Base-by-base conservation (phyloP, 2,113 vertebrate species). In the Nettapus auritus region DNA sequence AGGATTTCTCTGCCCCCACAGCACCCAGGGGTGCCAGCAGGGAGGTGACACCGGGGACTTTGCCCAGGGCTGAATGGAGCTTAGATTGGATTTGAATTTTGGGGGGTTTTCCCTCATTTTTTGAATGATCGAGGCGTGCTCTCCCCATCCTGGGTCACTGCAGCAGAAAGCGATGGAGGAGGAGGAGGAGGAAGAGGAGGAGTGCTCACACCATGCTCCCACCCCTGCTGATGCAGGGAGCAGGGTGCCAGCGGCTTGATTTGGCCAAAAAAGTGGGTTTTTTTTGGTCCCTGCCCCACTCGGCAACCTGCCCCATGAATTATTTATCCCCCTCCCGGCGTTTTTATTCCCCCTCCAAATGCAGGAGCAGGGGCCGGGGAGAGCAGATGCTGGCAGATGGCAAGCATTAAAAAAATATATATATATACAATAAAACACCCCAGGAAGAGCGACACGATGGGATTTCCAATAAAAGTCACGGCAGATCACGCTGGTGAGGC, bases 391-490 rank as follows among this genome's bases (percentile, higher is more conserved):
- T 0, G 8, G 55, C 94, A 86, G 88, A 82, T 78, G 88, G 94
- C 19, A 42, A 71, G 48, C 13, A 40, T 44, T 44, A 44, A 18
- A 44, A 44, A 44, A 16, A 7, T 33, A 17, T 42, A 9, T n/a
- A n/a, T n/a, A 15, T 5, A 20, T n/a, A 80, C 18, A 23, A 29
- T 26, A 17, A 18, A 52, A 31, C 17, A 64, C 25, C 46, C 48
- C 46, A 50, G 56, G n/a, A 66, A 16, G 11, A 8, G 18, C 2
- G 29, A 34, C 23, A 4, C 1, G 21, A 29, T 0, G 25, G 55
- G 60, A 28, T 59, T 73, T 88, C 33, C 50, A 82, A 63, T 59
- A 15, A 31, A 60, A 66, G 23, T 13, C 64, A 12, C 36, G 28
- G 14, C 1, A 3, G 57, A 28, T 16, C 34, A 21, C 4, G 48